These are phyloP conservation scores for Xanthia togata DNA, from an alignment of 2,888 invertebrate genomes.

Conservation along the genomic window DNA sequence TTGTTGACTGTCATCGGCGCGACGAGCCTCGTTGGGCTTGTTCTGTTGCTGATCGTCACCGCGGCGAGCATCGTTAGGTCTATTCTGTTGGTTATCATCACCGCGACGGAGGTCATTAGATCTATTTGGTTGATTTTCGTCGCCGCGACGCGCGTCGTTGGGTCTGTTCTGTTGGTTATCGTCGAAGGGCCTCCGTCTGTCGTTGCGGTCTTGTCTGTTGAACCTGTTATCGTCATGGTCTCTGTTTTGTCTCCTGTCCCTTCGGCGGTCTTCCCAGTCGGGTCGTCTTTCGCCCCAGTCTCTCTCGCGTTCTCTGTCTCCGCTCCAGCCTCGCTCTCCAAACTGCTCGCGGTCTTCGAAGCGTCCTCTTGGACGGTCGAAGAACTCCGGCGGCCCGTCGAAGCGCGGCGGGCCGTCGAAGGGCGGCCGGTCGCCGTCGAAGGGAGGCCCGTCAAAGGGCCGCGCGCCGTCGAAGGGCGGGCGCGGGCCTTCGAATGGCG, in stretches of 20 bases:
- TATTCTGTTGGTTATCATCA: slow-evolving; percentile 36
- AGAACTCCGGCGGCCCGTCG: slow-evolving; percentile 83
- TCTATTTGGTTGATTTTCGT: slow-evolving; percentile 40
- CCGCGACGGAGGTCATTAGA: slow-evolving; percentile 40
- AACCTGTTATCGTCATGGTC: slow-evolving; percentile 77
- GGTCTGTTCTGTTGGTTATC: slow-evolving; percentile 65
- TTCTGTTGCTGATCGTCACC: slow-evolving; percentile 28
- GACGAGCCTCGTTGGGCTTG: slow-evolving; percentile 29
- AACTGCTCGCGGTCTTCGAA: slow-evolving; percentile 85
- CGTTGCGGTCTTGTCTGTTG: slow-evolving; percentile 70
- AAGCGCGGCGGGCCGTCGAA: slow-evolving; percentile 69
- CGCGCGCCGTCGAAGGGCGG: slow-evolving; percentile 80
- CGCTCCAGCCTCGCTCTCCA: slow-evolving; percentile 82
- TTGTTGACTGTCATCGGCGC: slow-evolving; percentile 23
- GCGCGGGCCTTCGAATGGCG: slow-evolving; percentile 74
- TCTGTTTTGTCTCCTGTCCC: slow-evolving; percentile 72
- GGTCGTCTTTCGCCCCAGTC: slow-evolving; percentile 78
- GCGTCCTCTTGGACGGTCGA: slow-evolving; percentile 82
- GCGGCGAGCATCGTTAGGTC: slow-evolving; percentile 30
- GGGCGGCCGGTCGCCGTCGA: slow-evolving; percentile 70
- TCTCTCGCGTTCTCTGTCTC: slow-evolving; percentile 76
- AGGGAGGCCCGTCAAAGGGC: slow-evolving; percentile 67
- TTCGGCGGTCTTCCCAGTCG: slow-evolving; percentile 81
- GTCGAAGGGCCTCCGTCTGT: slow-evolving; percentile 76
- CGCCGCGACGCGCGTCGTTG: slow-evolving; percentile 43